phyloP scores from a whole-genome alignment of 2,888 invertebrate genomes.

The Tupiocoris notatus region DNA sequence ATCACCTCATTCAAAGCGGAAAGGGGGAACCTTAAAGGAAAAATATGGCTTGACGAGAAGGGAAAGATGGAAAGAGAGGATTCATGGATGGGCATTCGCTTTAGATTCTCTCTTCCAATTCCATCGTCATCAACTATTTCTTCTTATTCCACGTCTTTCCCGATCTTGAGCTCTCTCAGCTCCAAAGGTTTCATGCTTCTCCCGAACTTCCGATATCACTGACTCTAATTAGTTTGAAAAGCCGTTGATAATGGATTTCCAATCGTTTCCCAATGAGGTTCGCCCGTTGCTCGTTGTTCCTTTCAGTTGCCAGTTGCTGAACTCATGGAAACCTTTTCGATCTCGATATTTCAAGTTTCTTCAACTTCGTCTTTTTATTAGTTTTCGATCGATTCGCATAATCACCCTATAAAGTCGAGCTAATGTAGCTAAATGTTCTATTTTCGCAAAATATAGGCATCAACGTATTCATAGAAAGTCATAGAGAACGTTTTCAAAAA shows the following conservation, averaged over 20 bases:
- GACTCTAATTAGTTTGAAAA: constrained; percentile 12
- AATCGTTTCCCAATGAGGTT: constrained; percentile 9
- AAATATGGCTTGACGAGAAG: background rate
- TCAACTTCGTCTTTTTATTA: no score
- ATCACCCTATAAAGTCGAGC: no score
- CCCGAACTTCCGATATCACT: background rate
- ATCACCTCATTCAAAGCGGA: background rate
- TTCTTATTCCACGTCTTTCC: background rate
- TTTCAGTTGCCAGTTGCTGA: background rate
- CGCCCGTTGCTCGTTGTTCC: background rate
- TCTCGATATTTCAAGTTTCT: background rate
- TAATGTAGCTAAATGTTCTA: no score
- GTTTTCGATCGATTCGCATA: no score
- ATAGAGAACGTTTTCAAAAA: no score
- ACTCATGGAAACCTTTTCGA: background rate
- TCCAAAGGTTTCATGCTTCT: background rate
- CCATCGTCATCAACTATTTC: no score
- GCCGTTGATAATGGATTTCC: constrained; percentile 12
- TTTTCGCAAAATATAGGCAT: no score
- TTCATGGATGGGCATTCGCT: background rate
- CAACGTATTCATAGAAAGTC: no score
- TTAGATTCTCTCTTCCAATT: background rate
- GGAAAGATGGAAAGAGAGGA: background rate
- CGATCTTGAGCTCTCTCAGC: background rate
- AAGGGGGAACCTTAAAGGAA: background rate